These are phyloP conservation scores for Drosophila lacteicornis DNA, from an alignment of 1,140 invertebrate species.

Conservation along the genomic window DNA sequence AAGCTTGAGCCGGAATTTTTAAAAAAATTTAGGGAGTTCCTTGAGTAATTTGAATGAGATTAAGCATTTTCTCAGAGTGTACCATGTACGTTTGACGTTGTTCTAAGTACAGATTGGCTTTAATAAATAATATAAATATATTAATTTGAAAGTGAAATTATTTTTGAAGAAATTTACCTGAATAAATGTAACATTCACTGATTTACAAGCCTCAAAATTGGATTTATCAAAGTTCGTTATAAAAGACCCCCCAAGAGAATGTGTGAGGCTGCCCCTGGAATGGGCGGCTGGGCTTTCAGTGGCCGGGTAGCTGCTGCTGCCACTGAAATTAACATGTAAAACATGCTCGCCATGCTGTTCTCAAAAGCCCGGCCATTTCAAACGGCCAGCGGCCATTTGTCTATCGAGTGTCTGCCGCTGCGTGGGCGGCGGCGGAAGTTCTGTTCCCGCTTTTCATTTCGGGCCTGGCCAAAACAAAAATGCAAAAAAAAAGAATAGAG, in stretches of 20 bases:
- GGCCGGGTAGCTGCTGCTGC: slow-evolving; percentile 7
- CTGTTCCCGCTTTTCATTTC: slow-evolving; percentile 42
- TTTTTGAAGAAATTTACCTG: too few relatives aligned
- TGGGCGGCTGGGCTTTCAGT: background rate
- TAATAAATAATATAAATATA: background rate
- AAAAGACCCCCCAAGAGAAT: background rate
- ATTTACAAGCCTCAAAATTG: background rate
- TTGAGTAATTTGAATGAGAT: too few relatives aligned
- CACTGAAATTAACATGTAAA: slow-evolving; percentile 69
- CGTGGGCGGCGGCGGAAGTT: slow-evolving; percentile 14
- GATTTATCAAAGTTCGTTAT: background rate
- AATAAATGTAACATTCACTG: too few relatives aligned
- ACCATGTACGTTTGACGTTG: background rate
- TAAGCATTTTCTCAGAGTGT: too few relatives aligned
- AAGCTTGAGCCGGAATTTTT: too few relatives aligned
- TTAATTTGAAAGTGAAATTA: too few relatives aligned
- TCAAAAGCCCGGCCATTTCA: slow-evolving; percentile 32
- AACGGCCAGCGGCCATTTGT: slow-evolving; percentile 53
- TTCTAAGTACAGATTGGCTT: background rate
- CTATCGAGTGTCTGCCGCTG: slow-evolving; percentile 52
- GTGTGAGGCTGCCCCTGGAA: background rate
- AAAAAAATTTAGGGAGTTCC: too few relatives aligned
- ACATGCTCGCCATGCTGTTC: slow-evolving; percentile 58
- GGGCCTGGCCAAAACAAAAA: slow-evolving; percentile 30
- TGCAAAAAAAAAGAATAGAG: slow-evolving; percentile 6